Conservation (phyloP, 2,888 invertebrate genomes). For the Griposia aprilina region DNA sequence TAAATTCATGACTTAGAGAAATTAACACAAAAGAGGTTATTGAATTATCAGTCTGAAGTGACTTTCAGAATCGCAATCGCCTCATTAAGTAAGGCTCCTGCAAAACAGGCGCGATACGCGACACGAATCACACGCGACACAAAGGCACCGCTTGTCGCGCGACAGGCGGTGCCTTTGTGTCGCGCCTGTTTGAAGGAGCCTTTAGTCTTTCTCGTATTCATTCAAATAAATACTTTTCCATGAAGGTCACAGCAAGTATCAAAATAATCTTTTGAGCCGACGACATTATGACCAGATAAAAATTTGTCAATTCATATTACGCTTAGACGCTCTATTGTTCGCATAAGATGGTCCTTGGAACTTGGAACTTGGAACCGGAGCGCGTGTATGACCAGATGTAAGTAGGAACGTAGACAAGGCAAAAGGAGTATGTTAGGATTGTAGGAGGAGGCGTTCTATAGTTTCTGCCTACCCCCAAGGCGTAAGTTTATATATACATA, state of each 20-base stretch:
- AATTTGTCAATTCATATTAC: constrained; percentile 33
- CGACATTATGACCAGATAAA: neutral
- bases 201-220: neutral
- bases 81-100: no score
- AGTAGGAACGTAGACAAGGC: neutral
- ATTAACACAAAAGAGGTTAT: neutral
- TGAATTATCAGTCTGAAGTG: constrained; percentile 2
- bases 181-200: no score
- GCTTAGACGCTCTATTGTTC: neutral
- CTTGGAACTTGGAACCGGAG: neutral
- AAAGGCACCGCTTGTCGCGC: no score
- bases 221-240: neutral
- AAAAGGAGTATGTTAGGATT: neutral
- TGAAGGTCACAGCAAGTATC: neutral
- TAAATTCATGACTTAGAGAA: neutral
- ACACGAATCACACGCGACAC: no score
- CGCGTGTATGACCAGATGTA: neutral
- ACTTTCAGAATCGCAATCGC: neutral
- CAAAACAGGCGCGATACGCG: no score
- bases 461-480: neutral
- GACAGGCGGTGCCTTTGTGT: no score
- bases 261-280: neutral
- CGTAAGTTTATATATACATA: neutral
- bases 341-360: constrained; percentile 19
- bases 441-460: neutral